These are phyloP conservation scores for Poicephalus meyeri DNA, from an alignment of 2,113 vertebrate genomes.

Conservation along the genomic window DNA sequence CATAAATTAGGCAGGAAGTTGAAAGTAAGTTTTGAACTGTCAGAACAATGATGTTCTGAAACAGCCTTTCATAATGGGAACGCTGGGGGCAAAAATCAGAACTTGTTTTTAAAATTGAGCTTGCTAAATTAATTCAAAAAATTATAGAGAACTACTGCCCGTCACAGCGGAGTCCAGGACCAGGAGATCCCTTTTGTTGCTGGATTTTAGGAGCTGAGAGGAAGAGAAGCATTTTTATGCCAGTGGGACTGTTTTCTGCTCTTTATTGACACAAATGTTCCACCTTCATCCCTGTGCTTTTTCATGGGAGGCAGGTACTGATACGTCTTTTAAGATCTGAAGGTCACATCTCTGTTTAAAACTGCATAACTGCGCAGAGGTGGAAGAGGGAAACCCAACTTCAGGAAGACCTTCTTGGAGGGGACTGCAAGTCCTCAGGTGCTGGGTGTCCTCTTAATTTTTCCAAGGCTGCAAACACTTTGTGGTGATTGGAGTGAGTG, in stretches of 20 bases:
- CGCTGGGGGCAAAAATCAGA: conserved; percentile 58
- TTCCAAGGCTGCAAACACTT: not conserved
- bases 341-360: conserved; percentile 50
- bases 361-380: conserved; percentile 23
- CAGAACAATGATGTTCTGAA: conserved; percentile 48
- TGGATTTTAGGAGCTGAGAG: not conserved
- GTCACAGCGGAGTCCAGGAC: not conserved
- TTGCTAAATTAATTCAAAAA: conserved; percentile 54
- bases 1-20: conserved; percentile 58
- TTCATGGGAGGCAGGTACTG: conserved; percentile 21
- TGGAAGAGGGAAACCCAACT: not conserved
- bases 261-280: conserved; percentile 47
- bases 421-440: not conserved
- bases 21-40: conserved; percentile 44
- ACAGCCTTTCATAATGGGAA: conserved; percentile 54
- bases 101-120: conserved; percentile 50
- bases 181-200: conserved; percentile 53
- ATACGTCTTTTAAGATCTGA: conserved; percentile 41
- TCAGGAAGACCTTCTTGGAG: not conserved
- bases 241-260: not conserved
- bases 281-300: not conserved
- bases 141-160: not conserved
- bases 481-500: not conserved
- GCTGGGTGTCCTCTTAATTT: not conserved
- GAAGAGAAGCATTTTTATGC: not conserved